Conservation (phyloP, 1,140 invertebrate species). For the Hormaphis cornu region DNA sequence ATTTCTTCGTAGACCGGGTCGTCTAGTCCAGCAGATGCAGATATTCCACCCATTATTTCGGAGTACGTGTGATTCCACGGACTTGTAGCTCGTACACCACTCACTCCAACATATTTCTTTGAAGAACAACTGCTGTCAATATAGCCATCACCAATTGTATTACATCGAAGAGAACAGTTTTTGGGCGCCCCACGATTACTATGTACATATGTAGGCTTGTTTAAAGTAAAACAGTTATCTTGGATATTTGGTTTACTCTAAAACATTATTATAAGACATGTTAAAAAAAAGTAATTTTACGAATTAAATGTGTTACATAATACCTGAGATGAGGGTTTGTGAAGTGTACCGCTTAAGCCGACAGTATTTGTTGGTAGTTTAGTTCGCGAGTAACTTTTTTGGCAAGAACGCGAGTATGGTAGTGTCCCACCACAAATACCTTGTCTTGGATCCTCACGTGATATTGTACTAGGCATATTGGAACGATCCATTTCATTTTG, state of each 20-base stretch:
- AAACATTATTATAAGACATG: too few relatives aligned
- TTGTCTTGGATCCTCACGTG: not conserved
- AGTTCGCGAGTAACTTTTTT: slow-evolving; percentile 3
- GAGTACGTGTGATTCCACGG: slow-evolving; percentile 53
- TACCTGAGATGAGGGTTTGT: slow-evolving; percentile 21
- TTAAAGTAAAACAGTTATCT: slow-evolving; percentile 22
- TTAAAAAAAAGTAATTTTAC: too few relatives aligned
- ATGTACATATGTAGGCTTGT: slow-evolving; percentile 14
- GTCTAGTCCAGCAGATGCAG: slow-evolving; percentile 46
- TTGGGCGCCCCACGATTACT: slow-evolving; percentile 3
- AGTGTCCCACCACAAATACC: slow-evolving; percentile 9
- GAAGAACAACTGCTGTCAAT: slow-evolving; percentile 10
- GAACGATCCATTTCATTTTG: slow-evolving; percentile 23
- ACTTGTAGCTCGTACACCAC: slow-evolving; percentile 38
- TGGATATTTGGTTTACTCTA: slow-evolving; percentile 19
- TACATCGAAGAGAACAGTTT: slow-evolving; percentile 2
- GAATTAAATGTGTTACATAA: too few relatives aligned
- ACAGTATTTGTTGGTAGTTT: not conserved
- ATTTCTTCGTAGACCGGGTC: slow-evolving; percentile 76
- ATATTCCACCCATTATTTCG: slow-evolving; percentile 47
- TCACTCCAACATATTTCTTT: slow-evolving; percentile 8
- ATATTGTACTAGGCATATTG: not conserved
- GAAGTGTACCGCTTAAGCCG: slow-evolving; percentile 4
- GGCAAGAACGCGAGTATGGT: slow-evolving; percentile 22
- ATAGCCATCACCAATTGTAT: slow-evolving; percentile 22